Evolutionary conservation across 2,888 invertebrate species (phyloP).

Genomic region (Teleogryllus oceanicus): DNA sequence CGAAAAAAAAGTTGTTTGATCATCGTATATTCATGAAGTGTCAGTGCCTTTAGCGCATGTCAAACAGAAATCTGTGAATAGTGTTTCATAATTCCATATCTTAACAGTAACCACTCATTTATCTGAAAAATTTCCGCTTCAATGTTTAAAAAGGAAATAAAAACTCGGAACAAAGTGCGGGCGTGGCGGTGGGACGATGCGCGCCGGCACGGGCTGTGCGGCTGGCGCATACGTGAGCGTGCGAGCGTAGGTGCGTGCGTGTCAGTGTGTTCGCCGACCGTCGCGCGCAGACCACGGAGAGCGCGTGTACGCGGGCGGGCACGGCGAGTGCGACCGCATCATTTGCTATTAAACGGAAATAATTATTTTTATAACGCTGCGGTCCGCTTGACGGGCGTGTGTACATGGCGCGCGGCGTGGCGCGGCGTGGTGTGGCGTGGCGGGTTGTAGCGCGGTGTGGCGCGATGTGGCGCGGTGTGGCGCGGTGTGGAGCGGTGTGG

Average conservation of each 20-base stretch:
- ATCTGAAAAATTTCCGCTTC: background rate
- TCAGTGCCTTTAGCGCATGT: slow-evolving; percentile 11
- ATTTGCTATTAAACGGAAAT: background rate
- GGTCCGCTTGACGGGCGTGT: background rate
- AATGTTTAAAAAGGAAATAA: slow-evolving; percentile 1
- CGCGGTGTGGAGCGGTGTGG: too few species aligned
- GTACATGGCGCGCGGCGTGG: too few species aligned
- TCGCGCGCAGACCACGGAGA: too few species aligned
- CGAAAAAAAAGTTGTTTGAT: background rate
- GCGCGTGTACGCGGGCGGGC: too few species aligned
- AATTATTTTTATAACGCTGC: background rate
- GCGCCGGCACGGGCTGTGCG: too few species aligned
- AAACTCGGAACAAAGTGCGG: background rate
- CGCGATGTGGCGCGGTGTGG: too few species aligned
- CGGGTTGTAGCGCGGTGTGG: too few species aligned
- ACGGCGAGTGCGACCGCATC: background rate
- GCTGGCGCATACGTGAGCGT: too few species aligned
- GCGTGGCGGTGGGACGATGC: too few species aligned
- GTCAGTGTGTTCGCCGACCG: too few species aligned
- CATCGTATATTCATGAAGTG: slow-evolving; percentile 3
- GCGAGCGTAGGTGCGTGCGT: too few species aligned
- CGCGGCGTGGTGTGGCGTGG: too few species aligned
- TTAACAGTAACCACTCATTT: background rate
- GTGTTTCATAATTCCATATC: background rate
- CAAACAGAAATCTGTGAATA: slow-evolving; percentile 11